Evolutionary conservation across 23 tunicate species (phyloP).

Genomic region (Halocynthia roretzi): DNA sequence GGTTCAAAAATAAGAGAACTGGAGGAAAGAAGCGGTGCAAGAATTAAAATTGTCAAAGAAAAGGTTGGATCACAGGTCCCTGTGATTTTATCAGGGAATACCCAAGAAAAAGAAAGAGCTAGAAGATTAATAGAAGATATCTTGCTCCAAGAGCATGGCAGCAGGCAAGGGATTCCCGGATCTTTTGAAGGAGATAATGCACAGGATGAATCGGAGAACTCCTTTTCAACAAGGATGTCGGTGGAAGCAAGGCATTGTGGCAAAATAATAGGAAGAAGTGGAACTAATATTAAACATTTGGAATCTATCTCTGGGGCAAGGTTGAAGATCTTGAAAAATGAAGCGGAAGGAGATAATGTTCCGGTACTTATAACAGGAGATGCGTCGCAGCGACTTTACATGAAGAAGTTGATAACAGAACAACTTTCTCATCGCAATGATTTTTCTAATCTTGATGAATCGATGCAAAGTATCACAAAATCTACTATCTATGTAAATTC

Average conservation of each 20-base stretch:
- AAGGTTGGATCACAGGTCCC: conserved; percentile 11
- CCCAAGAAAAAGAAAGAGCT: conserved; percentile 9
- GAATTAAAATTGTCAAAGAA: conserved; percentile 29
- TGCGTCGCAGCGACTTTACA: too few species aligned
- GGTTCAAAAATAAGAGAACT: conserved; percentile 67
- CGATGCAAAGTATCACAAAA: too few species aligned
- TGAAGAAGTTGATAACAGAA: too few species aligned
- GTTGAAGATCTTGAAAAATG: neutral
- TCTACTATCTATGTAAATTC: neutral
- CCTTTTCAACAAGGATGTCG: neutral
- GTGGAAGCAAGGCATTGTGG: neutral
- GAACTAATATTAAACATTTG: neutral
- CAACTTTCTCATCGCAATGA: too few species aligned
- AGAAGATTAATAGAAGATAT: neutral
- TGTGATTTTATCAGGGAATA: conserved; percentile 4
- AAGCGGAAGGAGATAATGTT: neutral
- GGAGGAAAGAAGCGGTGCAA: conserved; percentile 56
- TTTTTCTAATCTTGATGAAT: too few species aligned
- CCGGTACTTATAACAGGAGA: neutral
- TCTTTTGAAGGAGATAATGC: too few species aligned
- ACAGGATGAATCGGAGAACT: too few species aligned
- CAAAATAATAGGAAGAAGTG: neutral
- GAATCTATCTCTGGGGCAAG: neutral
- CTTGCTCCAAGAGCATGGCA: neutral
- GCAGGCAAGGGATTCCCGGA: neutral